Conservation (phyloP, 2,888 invertebrate species). For the Parnassius orleans region DNA sequence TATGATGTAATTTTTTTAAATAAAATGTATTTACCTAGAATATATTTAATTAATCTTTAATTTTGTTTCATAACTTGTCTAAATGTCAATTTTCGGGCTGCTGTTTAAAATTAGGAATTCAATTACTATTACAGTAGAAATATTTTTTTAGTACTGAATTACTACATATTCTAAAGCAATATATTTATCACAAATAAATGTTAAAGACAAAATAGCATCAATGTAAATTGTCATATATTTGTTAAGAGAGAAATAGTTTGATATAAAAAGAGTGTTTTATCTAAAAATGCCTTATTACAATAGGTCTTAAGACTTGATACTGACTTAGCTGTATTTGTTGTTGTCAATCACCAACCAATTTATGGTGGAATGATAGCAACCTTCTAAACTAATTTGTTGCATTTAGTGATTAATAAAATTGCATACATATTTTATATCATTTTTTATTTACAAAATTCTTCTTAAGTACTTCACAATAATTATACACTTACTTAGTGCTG, state of each 20-base stretch:
- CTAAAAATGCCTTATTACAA: conserved; percentile 79
- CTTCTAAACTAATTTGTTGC: conserved; percentile 76
- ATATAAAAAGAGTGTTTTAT: conserved; percentile 77
- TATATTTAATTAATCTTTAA: not conserved
- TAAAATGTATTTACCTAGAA: not conserved
- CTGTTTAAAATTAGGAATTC: conserved; percentile 57
- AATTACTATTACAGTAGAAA: conserved; percentile 60
- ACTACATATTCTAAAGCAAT: conserved; percentile 60
- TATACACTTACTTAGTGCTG: conserved; percentile 29
- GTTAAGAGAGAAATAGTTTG: conserved; percentile 75
- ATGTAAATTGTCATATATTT: conserved; percentile 61
- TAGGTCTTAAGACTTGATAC: conserved; percentile 78
- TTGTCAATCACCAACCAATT: conserved; percentile 49
- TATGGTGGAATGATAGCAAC: conserved; percentile 65
- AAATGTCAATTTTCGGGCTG: conserved; percentile 71
- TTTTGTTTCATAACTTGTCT: conserved; percentile 1
- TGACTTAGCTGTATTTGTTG: conserved; percentile 74
- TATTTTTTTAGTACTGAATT: conserved; percentile 59
- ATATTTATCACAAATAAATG: conserved; percentile 58
- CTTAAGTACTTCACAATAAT: conserved; percentile 27
- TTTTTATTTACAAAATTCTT: conserved; percentile 40
- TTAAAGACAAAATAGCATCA: conserved; percentile 50
- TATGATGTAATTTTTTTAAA: not conserved
- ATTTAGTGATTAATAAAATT: conserved; percentile 80
- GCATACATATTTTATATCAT: conserved; percentile 74